Conservation (phyloP, 1,140 invertebrate species). For the Scaptomyza montana region DNA sequence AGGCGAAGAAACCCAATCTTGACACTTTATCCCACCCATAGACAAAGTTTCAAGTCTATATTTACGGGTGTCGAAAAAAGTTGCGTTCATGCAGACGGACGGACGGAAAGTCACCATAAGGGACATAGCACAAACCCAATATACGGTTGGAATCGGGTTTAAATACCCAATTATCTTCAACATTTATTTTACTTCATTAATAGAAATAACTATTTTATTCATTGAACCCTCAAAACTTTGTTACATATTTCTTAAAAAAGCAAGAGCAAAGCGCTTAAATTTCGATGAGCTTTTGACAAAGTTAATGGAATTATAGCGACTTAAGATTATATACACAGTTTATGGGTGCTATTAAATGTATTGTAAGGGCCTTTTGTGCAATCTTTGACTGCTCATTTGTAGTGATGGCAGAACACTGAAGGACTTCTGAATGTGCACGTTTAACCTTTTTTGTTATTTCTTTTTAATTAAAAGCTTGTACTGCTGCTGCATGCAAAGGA, state of each 20-base stretch:
- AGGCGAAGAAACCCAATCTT: no score
- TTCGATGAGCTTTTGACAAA: neutral
- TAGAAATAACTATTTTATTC: no score
- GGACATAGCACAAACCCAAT: no score
- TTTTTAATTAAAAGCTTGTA: conserved; percentile 39
- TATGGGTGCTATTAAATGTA: conserved; percentile 2
- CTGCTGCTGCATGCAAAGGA: conserved; percentile 28
- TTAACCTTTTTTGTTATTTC: conserved; percentile 37
- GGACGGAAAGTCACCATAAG: no score
- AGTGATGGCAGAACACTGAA: neutral
- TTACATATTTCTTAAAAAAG: neutral
- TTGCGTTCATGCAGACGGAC: no score
- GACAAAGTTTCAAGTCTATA: no score
- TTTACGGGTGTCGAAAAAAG: no score
- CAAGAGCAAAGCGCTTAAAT: neutral
- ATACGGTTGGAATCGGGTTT: no score
- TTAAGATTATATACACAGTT: neutral
- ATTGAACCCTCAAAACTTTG: no score
- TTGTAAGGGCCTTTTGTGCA: conserved; percentile 5
- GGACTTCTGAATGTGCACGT: conserved; percentile 15
- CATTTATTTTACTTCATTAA: no score
- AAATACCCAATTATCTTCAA: no score
- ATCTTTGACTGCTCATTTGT: conserved; percentile 19
- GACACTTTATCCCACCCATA: no score
- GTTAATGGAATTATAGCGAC: neutral